Evolutionary conservation across 2,797 vertebrate genomes (phyloP).

Genomic region (Lindbergichthys nudifrons): DNA sequence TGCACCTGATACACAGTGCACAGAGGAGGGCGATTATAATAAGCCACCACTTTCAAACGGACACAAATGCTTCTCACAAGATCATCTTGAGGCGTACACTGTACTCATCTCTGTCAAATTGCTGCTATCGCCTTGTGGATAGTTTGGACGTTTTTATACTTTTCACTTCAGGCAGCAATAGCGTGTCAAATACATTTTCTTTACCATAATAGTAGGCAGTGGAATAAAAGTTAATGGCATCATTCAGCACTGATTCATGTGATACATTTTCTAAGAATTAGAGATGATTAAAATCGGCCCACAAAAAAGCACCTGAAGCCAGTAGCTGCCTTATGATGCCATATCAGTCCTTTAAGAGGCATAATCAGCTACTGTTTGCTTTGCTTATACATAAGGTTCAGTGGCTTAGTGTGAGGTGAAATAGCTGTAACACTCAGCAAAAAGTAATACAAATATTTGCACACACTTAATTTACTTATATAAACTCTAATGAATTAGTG

Average conservation of each 20-base stretch:
- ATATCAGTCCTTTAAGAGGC: no score
- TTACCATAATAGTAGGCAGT: neutral
- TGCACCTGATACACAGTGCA: neutral
- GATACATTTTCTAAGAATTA: no score
- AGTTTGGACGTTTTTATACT: neutral
- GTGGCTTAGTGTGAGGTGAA: neutral
- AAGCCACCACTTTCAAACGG: neutral
- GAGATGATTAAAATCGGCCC: no score
- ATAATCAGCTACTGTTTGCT: no score
- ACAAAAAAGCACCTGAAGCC: no score
- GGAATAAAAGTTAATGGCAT: neutral
- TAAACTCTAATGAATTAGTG: neutral
- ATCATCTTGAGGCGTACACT: neutral
- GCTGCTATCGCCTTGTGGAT: neutral
- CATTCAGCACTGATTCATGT: neutral
- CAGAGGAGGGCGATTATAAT: neutral
- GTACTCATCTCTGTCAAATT: neutral
- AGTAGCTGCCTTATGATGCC: no score
- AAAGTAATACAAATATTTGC: neutral
- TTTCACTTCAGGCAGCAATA: neutral
- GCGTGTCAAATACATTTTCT: neutral
- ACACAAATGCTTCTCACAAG: neutral
- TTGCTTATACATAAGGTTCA: no score
- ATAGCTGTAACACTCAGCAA: neutral
- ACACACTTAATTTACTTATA: neutral